A percentile compares a stretch with the other conserved stretches of the same genome.
These are phyloP conservation scores for Nyctibius grandis DNA, from an alignment of 2,797 vertebrate species.

Conservation along the genomic window DNA sequence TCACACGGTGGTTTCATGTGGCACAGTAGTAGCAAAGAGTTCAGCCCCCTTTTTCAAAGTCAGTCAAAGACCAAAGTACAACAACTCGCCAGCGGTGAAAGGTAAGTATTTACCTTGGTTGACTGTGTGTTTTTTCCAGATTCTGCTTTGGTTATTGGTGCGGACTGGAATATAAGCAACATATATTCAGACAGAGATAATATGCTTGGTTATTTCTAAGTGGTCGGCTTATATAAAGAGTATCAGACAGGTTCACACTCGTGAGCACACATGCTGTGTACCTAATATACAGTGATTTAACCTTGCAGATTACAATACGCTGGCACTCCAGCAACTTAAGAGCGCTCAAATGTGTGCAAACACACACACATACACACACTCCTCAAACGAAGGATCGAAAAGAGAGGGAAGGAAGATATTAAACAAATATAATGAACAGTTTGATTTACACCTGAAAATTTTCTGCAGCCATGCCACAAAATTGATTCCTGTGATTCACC, in stretches of 20 bases:
- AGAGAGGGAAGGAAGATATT: background rate
- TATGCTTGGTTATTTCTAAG: background rate
- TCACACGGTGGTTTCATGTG: background rate
- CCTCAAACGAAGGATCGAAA: rapidly evolving
- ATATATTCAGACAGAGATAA: background rate
- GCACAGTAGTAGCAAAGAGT: background rate
- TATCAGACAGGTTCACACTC: background rate
- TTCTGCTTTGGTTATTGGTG: background rate
- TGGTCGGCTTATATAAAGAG: background rate
- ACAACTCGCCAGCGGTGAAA: background rate
- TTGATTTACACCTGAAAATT: background rate
- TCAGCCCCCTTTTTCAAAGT: background rate
- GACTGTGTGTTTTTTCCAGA: background rate
- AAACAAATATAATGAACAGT: background rate
- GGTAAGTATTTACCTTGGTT: background rate
- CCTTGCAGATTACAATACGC: background rate
- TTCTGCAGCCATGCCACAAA: background rate
- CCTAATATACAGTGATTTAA: background rate
- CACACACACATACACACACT: background rate
- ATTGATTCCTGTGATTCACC: background rate
- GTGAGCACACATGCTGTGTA: background rate
- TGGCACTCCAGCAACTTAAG: background rate
- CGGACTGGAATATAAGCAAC: background rate
- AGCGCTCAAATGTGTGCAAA: no score
- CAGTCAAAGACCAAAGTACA: background rate